Conservation (phyloP, 2,797 vertebrate species). For the Oreochromis mossambicus region DNA sequence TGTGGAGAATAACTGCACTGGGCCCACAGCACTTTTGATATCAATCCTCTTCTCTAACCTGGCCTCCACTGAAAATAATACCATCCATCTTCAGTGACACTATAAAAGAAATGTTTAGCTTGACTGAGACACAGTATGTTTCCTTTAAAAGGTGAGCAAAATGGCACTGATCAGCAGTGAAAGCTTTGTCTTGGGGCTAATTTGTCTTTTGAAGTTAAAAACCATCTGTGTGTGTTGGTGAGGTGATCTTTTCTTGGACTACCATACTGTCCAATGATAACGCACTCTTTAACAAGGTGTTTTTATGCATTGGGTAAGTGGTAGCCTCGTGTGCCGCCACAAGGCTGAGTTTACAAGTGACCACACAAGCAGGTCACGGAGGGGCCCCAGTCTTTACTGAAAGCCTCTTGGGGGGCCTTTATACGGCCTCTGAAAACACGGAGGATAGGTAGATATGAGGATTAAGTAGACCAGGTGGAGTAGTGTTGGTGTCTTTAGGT, state of each 20-base stretch:
- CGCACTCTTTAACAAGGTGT: conserved; percentile 35
- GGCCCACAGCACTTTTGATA: background rate
- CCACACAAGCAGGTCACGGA: conserved; percentile 56
- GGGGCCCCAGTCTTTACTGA: conserved; percentile 23
- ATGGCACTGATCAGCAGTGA: conserved; percentile 23
- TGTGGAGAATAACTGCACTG: background rate
- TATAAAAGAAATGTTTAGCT: conserved; percentile 33
- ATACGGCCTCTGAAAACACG: conserved; percentile 3
- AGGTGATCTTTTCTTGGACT: conserved; percentile 22
- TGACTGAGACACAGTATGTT: conserved; percentile 36
- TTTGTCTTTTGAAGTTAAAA: conserved; percentile 54
- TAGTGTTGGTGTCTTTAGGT: conserved; percentile 20
- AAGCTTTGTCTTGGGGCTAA: background rate
- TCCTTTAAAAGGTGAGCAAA: conserved; percentile 43
- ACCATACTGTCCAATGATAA: conserved; percentile 12
- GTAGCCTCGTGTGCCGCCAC: conserved; percentile 35
- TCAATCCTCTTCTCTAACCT: background rate
- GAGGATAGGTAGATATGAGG: conserved; percentile 5
- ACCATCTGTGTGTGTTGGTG: conserved; percentile 48
- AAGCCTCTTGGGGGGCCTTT: conserved; percentile 17
- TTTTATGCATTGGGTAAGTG: conserved; percentile 54
- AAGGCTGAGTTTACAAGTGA: conserved; percentile 52
- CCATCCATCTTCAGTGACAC: background rate
- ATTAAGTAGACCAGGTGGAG: conserved; percentile 17
- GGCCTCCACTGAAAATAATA: background rate